Conservation (phyloP, 2,113 vertebrate species). For the Cyphomyrus discorhynchus region DNA sequence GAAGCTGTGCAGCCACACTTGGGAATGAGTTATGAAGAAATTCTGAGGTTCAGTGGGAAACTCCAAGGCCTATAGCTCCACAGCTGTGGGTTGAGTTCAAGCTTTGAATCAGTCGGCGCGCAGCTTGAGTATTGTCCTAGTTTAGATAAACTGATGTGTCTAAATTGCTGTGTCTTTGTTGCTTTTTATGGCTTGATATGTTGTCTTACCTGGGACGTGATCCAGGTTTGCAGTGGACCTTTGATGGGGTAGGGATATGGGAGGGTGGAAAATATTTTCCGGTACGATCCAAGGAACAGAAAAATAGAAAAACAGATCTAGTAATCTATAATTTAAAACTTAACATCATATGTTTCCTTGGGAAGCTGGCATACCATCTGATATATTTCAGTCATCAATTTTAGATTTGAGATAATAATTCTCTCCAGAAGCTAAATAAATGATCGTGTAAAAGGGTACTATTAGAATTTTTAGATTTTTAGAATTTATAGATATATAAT, state of each 20-base stretch:
- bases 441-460: background rate
- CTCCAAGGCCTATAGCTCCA: background rate
- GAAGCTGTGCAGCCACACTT: background rate
- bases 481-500: background rate
- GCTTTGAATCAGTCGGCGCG: background rate
- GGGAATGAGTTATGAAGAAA: background rate
- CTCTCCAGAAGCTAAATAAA: background rate
- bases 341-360: background rate
- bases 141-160: background rate
- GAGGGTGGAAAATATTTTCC: background rate
- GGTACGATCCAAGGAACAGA: background rate
- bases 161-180: background rate
- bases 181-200: background rate
- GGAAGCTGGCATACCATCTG: background rate
- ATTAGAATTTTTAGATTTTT: background rate
- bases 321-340: background rate
- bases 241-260: background rate
- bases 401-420: constrained; percentile 3
- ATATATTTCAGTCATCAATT: background rate
- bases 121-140: background rate
- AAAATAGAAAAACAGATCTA: constrained; percentile 1
- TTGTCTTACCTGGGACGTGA: background rate
- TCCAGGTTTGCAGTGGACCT: background rate
- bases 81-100: background rate
- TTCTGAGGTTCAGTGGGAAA: background rate